phyloP scores from a whole-genome alignment of 1,140 invertebrate species.

The Drosophila rhopaloa region DNA sequence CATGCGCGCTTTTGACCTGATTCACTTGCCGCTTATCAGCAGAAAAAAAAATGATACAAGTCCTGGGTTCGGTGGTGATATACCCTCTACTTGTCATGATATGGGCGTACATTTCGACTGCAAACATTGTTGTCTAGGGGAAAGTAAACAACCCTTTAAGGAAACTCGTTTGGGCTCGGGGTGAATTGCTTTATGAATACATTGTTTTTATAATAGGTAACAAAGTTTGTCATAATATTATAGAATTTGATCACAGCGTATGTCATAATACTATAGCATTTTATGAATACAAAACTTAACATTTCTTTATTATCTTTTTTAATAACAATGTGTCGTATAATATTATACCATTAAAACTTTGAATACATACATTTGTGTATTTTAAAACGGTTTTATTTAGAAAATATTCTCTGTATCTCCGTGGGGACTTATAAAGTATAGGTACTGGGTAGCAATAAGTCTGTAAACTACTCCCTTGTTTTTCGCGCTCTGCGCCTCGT shows the following conservation, averaged over 20 bases:
- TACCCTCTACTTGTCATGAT: not conserved
- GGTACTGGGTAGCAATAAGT: not conserved
- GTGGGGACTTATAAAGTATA: not conserved
- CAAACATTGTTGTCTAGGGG: not conserved
- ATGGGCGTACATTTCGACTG: not conserved
- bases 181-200: not conserved
- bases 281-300: not conserved
- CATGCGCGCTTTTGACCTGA: conserved; percentile 75
- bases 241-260: not conserved
- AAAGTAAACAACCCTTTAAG: not conserved
- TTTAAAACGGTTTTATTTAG: no score
- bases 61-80: not conserved
- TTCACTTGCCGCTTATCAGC: conserved; percentile 66
- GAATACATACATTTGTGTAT: no score
- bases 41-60: conserved; percentile 16
- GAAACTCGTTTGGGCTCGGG: not conserved
- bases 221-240: not conserved
- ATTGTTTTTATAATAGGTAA: not conserved
- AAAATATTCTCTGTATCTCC: no score
- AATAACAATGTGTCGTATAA: no score
- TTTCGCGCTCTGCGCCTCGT: not conserved
- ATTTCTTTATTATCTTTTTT: no score
- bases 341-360: no score
- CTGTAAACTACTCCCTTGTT: not conserved
- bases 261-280: not conserved